A percentile compares a stretch with the other conserved stretches of the same genome.
Conservation (phyloP, 2,113 vertebrate genomes). For the Caranx ignobilis region DNA sequence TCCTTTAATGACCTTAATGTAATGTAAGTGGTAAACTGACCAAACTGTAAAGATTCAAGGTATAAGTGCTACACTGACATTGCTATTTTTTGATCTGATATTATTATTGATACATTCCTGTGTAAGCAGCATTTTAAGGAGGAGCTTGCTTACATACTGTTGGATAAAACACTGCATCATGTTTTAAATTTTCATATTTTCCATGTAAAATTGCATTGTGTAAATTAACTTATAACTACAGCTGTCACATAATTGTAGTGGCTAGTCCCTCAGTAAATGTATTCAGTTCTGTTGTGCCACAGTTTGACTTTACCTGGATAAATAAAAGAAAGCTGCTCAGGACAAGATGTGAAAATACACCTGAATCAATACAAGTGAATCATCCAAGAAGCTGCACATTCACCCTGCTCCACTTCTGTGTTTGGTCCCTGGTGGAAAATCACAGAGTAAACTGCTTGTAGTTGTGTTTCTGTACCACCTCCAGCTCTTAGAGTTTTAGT, state of each 20-base stretch:
- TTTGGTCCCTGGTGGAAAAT: constrained; percentile 22
- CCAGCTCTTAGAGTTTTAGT: background rate
- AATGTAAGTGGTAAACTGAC: too few species aligned
- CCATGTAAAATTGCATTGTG: background rate
- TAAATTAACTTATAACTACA: background rate
- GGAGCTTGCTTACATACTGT: too few species aligned
- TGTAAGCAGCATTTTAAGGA: too few species aligned
- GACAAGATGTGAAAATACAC: constrained; percentile 45
- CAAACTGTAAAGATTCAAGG: background rate
- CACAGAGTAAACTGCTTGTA: constrained; percentile 15
- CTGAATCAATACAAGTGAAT: constrained; percentile 49
- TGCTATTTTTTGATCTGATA: background rate
- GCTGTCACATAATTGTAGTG: background rate
- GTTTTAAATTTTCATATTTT: background rate
- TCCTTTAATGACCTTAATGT: too few species aligned
- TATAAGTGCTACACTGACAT: background rate
- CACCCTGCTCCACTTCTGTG: background rate
- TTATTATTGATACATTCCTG: too few species aligned
- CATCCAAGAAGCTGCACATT: constrained; percentile 28
- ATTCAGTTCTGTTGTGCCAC: background rate
- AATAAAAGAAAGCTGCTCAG: constrained; percentile 6
- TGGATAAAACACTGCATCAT: too few species aligned
- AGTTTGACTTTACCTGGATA: constrained; percentile 5
- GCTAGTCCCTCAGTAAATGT: background rate
- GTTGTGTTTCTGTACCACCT: background rate